phyloP scores from a whole-genome alignment of 2,797 vertebrate species.

The Spinus olivaceus region DNA sequence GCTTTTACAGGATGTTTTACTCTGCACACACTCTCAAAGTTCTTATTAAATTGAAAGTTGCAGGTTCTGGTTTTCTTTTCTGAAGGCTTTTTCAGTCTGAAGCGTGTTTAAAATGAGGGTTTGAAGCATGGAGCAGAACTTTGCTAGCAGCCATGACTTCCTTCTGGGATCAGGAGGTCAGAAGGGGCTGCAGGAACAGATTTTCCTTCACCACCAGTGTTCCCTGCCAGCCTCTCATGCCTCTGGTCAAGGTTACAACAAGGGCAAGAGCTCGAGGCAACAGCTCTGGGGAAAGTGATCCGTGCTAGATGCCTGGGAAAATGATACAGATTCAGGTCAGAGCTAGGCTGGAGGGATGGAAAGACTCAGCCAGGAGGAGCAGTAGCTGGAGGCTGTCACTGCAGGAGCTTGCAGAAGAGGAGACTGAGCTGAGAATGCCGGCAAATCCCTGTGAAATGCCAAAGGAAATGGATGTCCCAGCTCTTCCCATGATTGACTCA shows the following conservation, averaged over 20 bases:
- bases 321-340: not conserved
- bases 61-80: not conserved
- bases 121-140: not conserved
- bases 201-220: not conserved
- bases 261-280: not conserved
- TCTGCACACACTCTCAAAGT: not conserved
- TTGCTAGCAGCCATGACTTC: rapidly evolving
- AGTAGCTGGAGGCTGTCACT: not conserved
- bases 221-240: not conserved
- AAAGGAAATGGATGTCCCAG: not conserved
- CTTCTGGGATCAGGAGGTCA: not conserved
- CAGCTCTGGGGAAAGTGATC: not conserved
- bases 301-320: not conserved
- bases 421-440: not conserved
- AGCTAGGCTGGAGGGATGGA: not conserved
- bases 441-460: not conserved
- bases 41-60: not conserved
- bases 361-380: not conserved
- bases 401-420: not conserved
- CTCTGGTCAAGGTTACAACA: not conserved
- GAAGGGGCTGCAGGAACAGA: not conserved
- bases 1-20: not conserved
- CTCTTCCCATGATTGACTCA: rapidly evolving
- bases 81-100: not conserved
- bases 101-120: not conserved